These are phyloP conservation scores for Zaprionus kolodkinae DNA, from an alignment of 1,140 invertebrate genomes.

Conservation along the genomic window DNA sequence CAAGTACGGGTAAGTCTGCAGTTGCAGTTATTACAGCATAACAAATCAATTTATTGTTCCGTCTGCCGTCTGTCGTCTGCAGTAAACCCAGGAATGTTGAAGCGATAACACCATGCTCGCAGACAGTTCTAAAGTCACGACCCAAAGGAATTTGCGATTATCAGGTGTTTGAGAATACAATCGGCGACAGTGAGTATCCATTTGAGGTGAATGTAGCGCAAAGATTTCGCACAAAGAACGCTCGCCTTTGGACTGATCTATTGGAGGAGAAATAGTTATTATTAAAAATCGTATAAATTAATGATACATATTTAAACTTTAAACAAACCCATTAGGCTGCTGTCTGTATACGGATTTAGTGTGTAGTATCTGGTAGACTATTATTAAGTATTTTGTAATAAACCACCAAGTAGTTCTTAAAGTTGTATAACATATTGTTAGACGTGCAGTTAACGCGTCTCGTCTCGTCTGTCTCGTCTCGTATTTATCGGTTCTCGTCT, in stretches of 20 bases:
- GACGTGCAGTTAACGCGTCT: not conserved
- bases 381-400: constrained; percentile 1
- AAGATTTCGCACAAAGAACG: constrained; percentile 45
- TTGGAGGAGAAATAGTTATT: constrained; percentile 33
- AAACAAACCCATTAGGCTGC: not conserved
- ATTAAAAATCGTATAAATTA: not conserved
- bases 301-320: not conserved
- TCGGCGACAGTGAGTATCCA: not conserved
- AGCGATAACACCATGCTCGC: constrained; percentile 43
- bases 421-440: not conserved
- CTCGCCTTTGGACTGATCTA: constrained; percentile 59
- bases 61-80: too few species aligned
- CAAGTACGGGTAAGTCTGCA: constrained; percentile 59
- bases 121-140: constrained; percentile 42
- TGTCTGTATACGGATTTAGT: not conserved
- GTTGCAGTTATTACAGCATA: not conserved
- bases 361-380: not conserved
- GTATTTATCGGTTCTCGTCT: not conserved
- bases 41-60: constrained; percentile 1
- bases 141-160: constrained; percentile 72
- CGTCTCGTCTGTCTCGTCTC: not conserved
- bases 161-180: constrained; percentile 62
- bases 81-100: constrained; percentile 55
- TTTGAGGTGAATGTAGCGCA: constrained; percentile 42
- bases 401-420: not conserved